Conservation (phyloP, 2,113 vertebrate species). For the Campylomormyrus tamandua region DNA sequence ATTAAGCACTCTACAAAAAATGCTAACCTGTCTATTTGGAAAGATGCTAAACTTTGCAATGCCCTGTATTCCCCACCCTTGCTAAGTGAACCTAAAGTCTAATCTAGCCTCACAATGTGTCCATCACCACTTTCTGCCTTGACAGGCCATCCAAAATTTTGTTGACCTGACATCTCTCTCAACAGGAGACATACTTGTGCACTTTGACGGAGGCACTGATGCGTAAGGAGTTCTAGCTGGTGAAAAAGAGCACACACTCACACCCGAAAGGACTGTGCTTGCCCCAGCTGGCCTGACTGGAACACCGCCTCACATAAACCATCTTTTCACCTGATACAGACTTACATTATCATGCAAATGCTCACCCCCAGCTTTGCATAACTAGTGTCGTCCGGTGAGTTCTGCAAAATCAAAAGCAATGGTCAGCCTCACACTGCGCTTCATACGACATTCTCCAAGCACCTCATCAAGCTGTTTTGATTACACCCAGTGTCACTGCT, state of each 20-base stretch:
- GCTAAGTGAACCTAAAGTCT: neutral
- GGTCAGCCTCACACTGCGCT: neutral
- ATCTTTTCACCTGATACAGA: neutral
- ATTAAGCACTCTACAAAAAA: neutral
- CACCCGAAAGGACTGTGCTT: conserved; percentile 18
- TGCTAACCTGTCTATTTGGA: neutral
- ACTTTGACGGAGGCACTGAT: conserved; percentile 52
- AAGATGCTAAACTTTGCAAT: neutral
- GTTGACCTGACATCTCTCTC: conserved; percentile 31
- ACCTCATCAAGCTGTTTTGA: neutral
- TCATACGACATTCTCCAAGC: neutral
- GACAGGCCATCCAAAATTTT: conserved; percentile 20
- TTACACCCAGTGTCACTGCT: neutral
- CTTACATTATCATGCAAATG: neutral
- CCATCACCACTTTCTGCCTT: conserved; percentile 21
- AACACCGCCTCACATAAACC: conserved; percentile 38
- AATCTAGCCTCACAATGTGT: conserved; percentile 16
- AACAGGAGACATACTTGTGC: conserved; percentile 54
- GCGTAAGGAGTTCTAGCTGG: conserved; percentile 50
- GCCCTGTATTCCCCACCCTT: neutral
- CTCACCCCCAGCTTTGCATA: neutral
- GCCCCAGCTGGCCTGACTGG: conserved; percentile 30
- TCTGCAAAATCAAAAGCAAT: neutral
- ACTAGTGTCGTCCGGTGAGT: neutral
- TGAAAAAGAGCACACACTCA: conserved; percentile 45